Evolutionary conservation across 2,888 invertebrate genomes (phyloP), one percentile per base, ranked within the genome.

Genomic region (Helleia helle): DNA sequence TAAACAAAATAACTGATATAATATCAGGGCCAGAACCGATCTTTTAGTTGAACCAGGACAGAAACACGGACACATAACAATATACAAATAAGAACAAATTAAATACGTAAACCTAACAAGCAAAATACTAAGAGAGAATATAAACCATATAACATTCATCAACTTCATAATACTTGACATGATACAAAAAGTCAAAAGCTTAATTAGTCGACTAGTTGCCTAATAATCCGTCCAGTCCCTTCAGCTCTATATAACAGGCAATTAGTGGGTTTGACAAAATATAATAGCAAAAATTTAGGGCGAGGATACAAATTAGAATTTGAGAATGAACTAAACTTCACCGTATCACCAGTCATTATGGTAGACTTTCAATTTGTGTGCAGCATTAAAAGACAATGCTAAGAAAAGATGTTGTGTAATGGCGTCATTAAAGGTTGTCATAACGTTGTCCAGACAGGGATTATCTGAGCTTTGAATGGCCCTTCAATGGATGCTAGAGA

Each of bases 241-340:
- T 55, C 47, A 46, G 48, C 55, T 47, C 54, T 51, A 60, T 60
- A 56, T 62, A 70, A 63, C 62, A 64, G 67, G 63, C 72, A 75
- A 76, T 75, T 76, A 76, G 69, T 58, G 51, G 64, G 62, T 61
- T 63, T 66, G 70, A 73, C 72, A 74, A 74, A n/a, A n/a, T n/a
- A 71, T 70, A 74, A 64, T 65, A 62, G 55, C 55, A 54, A 57
- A 63, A 59, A 65, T 66, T 58, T 59, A 54, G 65, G 70, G 65
- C 56, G 61, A 45, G 44, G 44, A 43, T 46, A 18, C 18, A 54
- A 54, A 53, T 52, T 53, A 57, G 50, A 43, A 7, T 27, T 11
- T 8, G 1, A 27, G 36, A 30, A 31, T 12, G 49, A 36, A n/a
- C 2, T 1, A 18, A 60, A 55, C 36, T 30, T 11, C 38, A 54